These are phyloP conservation scores for Alca torda DNA, from an alignment of 2,797 vertebrate genomes.

Conservation along the genomic window DNA sequence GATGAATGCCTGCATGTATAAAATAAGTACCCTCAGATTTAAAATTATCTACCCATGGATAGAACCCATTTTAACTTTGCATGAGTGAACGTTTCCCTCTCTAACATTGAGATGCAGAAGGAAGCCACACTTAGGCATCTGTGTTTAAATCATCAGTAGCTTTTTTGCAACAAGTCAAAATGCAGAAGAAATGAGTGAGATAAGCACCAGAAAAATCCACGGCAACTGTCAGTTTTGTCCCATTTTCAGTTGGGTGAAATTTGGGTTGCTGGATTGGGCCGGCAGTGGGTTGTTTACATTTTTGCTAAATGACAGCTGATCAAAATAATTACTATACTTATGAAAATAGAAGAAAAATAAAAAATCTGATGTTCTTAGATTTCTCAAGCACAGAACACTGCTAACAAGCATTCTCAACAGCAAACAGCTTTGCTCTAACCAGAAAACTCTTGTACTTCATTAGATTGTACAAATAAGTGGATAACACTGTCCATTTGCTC, in stretches of 20 bases:
- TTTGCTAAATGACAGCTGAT: background rate
- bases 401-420: background rate
- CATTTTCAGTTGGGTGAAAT: background rate
- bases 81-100: background rate
- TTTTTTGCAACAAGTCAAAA: conserved; percentile 5
- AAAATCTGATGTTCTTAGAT: background rate
- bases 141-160: background rate
- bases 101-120: background rate
- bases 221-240: background rate
- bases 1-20: background rate
- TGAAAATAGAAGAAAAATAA: background rate
- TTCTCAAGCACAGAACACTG: background rate
- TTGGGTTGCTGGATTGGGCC: background rate
- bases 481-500: background rate
- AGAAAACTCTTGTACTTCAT: background rate
- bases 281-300: background rate
- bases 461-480: background rate
- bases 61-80: background rate
- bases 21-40: background rate
- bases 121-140: background rate
- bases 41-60: background rate
- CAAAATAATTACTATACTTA: background rate
- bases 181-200: background rate
- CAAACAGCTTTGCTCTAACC: background rate
- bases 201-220: conserved; percentile 20